Evolutionary conservation across 2,113 vertebrate species (phyloP), one percentile per base, ranked within the genome.

Genomic region (Emydura subglobosa): DNA sequence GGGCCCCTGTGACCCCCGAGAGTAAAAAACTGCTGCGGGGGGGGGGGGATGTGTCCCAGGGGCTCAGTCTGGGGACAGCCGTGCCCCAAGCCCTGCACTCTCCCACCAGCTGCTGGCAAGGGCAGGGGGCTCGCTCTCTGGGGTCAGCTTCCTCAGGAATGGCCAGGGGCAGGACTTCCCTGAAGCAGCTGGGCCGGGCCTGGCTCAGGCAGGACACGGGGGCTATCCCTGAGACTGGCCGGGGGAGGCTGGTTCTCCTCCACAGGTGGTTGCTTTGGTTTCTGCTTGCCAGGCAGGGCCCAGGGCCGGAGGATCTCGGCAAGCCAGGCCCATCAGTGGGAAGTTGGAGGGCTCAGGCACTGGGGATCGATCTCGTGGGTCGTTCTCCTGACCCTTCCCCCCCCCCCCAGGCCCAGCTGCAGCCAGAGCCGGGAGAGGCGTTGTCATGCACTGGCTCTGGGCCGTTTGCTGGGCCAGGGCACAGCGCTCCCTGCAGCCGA

Each of bases 1-100:
- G 91, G 88, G 90, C 83, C 3, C 44, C 82, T 42, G 83, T 4
- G 10, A 31, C 5, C 39, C 22, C 42, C 5, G 5, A 3, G 10
- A 24, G 22, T 24, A 42, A 59, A 59, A 74, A 31, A 74, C 65
- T 27, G 82, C 91, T 54, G 85, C 57, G 85, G 85, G 92, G 78
- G 61, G 14, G 61, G 57, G 27, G 51, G 31, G 61, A 34, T 7
- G 61, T 14, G 7, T 94, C 89, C 87, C 96, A 93, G 94, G 95
- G 95, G 96, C 94, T 96, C 96, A 96, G 94, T 92, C 94, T 96
- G 94, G 61, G 72, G 92, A 68, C 92, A n/a, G 16, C 34, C 8
- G 57, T 92, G 81, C 92, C 92, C 89, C 94, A 89, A 83, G 76
- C 90, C 93, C 31, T 21, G 65, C 34, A 17, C 61, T 74, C 42